Base-by-base conservation (phyloP, 1,140 invertebrate species). In the Euborellia annulipes region DNA sequence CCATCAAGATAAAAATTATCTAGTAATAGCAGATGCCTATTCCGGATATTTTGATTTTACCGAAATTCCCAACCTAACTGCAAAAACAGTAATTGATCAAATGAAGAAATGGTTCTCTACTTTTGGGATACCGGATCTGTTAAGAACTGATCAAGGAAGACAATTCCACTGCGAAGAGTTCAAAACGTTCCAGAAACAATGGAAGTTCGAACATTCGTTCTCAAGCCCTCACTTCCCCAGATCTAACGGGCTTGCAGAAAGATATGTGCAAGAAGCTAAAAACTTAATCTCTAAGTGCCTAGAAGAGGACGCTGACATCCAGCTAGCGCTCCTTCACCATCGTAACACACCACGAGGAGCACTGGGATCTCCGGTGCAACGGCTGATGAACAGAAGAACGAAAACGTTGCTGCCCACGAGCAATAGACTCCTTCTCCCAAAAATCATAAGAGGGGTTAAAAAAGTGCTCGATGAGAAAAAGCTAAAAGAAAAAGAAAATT, bases 191-290 rank as follows among this genome's bases (percentile, higher is more conserved):
- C 11, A 7, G 2, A 7, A 21, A 41, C 20, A 45, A 9, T 45
- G 44, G 36, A 39, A 22, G 9, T 43, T 43, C 23, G 14, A 43
- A 13, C 42, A 34, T 17, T 7, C 17, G 8, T 27, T 27, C 17
- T 43, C 42, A 13, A 45, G 42, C 42, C 36, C 36, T n/a, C 36
- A 43, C 19, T 43, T 43, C 22, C 48, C 48, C 16, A 20, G 36
- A 19, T 46, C 36, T 34, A 50, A 50, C 32, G 48, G 48, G 9
- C 32, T 48, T 16, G 45, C 43, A 17, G 48, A 50, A 19, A 21
- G 48, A 3, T 48, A 48, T 20, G 45, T 50, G 2, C 48, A 50
- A 20, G 38, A 47, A 36, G 38, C 51, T 7, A 53, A 51, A 36
- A 30, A 18, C 13, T 20, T 30, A 17, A 16, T 45, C 11, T 11